Percentiles rank a stretch among this genome's conserved stretches.
phyloP scores from a whole-genome alignment of 2,113 vertebrate genomes.

The Cricetomys ansorgei region DNA sequence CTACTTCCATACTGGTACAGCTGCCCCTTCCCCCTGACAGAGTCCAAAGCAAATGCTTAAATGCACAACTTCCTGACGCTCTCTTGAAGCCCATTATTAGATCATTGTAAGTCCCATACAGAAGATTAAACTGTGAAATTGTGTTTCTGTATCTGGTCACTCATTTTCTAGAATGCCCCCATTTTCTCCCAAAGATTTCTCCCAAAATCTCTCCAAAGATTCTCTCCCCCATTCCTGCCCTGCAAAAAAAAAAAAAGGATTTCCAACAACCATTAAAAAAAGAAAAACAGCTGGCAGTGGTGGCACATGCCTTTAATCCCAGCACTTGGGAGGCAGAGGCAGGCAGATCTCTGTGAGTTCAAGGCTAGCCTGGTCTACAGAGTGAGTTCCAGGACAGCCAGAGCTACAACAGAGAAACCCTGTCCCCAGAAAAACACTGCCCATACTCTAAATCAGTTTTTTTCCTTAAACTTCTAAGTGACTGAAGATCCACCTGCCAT shows the following conservation, averaged over 20 bases:
- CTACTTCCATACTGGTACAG: not conserved
- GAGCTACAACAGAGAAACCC: too few species aligned
- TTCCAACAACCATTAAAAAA: slow-evolving; percentile 23
- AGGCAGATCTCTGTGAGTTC: too few species aligned
- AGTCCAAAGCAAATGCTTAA: not conserved
- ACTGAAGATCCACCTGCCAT: not conserved
- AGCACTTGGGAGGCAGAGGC: too few species aligned
- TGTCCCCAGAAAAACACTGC: slow-evolving; percentile 7
- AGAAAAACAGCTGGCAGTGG: too few species aligned
- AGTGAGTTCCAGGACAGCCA: too few species aligned
- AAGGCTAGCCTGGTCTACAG: too few species aligned
- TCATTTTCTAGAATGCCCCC: not conserved
- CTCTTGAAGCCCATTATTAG: not conserved
- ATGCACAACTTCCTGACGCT: not conserved
- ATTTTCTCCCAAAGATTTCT: slow-evolving; percentile 34
- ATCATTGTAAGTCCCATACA: not conserved
- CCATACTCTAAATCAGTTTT: not conserved
- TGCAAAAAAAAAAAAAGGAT: too few species aligned
- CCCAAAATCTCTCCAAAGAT: too few species aligned
- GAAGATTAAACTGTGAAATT: slow-evolving; percentile 45
- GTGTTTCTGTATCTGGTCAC: not conserved
- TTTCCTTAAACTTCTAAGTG: slow-evolving; percentile 30
- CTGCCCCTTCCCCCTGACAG: not conserved
- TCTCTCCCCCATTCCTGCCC: too few species aligned
- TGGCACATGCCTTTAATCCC: too few species aligned